Base-by-base conservation (phyloP, 1,140 invertebrate genomes). In the Helicoverpa armigera region DNA sequence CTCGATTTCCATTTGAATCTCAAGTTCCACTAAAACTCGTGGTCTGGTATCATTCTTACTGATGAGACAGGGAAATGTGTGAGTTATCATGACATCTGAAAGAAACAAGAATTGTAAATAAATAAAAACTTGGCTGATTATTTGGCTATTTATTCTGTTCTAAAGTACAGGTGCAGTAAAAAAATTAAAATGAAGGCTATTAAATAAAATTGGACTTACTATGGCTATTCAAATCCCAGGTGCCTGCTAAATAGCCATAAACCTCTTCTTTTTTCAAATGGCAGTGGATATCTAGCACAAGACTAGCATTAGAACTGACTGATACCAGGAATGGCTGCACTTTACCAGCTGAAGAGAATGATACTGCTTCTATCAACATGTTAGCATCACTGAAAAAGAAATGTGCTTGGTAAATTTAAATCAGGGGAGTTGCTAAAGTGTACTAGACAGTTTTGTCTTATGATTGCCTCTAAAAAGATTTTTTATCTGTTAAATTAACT, bases 141-240 rank as follows among this genome's bases (percentile, higher is more conserved):
- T 2, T 5, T 35, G 7, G 7, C 12, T 61, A 61, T 23, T 29
- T 7, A 9, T n/a, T n/a, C n/a, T n/a, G n/a, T n/a, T n/a, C n/a
- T n/a, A n/a, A 31, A 3, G 0, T 11, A 61, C 3, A 11, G n/a
- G n/a, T n/a, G n/a, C n/a, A n/a, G n/a, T n/a, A n/a, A n/a, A n/a
- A n/a, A n/a, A n/a, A n/a, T n/a, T n/a, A n/a, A n/a, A n/a, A n/a
- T n/a, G n/a, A n/a, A n/a, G n/a, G n/a, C n/a, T n/a, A n/a, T n/a
- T n/a, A 60, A 29, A 35, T 65, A 63, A 61, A 80, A 65, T 51
- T 65, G n/a, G 85, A 96, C 97, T 96, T 96, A 99, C 98, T 98
- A 86, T 99, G 98, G 84, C 97, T 96, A 94, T 98, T 98, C 60
- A 98, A 97, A 95, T 99, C 98, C 99, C 99, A 99, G 61, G 97